Evolutionary conservation across 2,888 invertebrate genomes (phyloP).

Genomic region (Ecliptopera silaceata): DNA sequence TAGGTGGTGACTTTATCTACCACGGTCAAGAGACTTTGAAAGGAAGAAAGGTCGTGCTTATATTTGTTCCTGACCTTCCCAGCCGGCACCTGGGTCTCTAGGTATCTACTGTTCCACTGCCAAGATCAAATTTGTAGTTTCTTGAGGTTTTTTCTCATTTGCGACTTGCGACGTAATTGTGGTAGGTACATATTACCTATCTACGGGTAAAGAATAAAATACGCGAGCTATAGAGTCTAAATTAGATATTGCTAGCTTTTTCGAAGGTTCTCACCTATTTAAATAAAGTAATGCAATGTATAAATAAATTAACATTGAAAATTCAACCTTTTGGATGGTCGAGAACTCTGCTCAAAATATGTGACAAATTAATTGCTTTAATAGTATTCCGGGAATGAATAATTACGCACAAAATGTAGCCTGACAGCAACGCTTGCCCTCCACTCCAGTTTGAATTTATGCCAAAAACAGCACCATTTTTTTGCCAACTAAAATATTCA

Average conservation of each 20-base stretch:
- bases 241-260: too few relatives aligned
- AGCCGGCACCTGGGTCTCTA: conserved; percentile 11
- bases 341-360: too few relatives aligned
- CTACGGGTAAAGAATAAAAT: too few relatives aligned
- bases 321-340: too few relatives aligned
- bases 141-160: conserved; percentile 6
- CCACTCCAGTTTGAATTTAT: conserved; percentile 58
- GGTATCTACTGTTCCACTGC: conserved; percentile 15
- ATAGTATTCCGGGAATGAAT: too few relatives aligned
- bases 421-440: conserved; percentile 7
- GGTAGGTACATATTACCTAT: too few relatives aligned
- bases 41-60: conserved; percentile 13
- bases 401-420: conserved; percentile 3
- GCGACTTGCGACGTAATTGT: background rate
- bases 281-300: too few relatives aligned
- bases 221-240: too few relatives aligned
- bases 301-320: too few relatives aligned
- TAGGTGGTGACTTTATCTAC: background rate
- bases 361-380: too few relatives aligned
- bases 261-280: too few relatives aligned
- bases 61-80: conserved; percentile 21
- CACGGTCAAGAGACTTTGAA: conserved; percentile 12
- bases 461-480: conserved; percentile 65
- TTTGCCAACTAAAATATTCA: conserved; percentile 33
- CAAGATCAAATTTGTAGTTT: conserved; percentile 19